Evolutionary conservation across 2,888 invertebrate species (phyloP), one percentile per base, ranked within the genome.

Genomic region (Crocallis elinguaria): DNA sequence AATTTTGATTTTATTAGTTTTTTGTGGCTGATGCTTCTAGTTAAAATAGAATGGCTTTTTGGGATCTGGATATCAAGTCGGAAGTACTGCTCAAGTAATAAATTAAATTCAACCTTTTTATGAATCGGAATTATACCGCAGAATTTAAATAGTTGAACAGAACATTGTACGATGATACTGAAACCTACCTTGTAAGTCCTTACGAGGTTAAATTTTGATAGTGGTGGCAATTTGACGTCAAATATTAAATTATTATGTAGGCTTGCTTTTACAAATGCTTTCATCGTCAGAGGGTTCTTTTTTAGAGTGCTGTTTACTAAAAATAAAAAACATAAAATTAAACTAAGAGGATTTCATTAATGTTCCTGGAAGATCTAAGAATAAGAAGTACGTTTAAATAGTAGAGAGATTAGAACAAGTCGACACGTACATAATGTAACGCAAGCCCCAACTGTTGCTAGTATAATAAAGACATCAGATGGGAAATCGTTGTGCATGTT

Each of bases 401-500:
- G 3, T 27, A n/a, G 0, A 0, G 7, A 6, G 8, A n/a, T 27
- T 6, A 25, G 25, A 2, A 25, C 25, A 25, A 12, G n/a, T n/a
- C n/a, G n/a, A n/a, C n/a, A 36, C 82, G 68, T 66, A 85, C 84
- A 43, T 48, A 82, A 75, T 5, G 76, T 75, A 1, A 84, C 27
- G 45, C 70, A 64, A 0, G 81, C 83, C 13, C 78, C 84, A 52
- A 83, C 75, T 13, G 83, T 79, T 44, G 73, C 87, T 3, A 93
- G 73, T 0, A 91, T 74, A 9, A 95, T 77, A 66, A 93, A 95
- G 6, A 96, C 70, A 70, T 96, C 96, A 0, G 96, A 96, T 4
- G 94, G 94, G 73, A 96, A 96, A 49, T 94, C 94, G 2, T 82
- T 89, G 62, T 95, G 92, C 9, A 85, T 71, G 68, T 95, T 92